Conservation (phyloP, 2,888 invertebrate genomes). For the Trichopria drosophilae region DNA sequence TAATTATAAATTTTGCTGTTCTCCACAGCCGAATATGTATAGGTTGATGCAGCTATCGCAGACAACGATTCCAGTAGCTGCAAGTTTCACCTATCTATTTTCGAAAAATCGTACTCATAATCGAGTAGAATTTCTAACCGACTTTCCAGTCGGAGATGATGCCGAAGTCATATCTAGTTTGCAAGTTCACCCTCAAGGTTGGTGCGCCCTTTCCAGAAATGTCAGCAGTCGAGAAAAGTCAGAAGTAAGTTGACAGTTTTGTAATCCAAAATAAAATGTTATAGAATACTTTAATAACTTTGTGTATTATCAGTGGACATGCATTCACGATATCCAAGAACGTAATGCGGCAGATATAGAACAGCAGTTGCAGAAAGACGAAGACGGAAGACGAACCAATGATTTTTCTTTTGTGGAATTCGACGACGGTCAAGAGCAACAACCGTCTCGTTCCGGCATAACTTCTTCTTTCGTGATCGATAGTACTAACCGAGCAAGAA, state of each 20-base stretch:
- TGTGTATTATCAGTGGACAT: constrained; percentile 75
- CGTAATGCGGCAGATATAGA: constrained; percentile 58
- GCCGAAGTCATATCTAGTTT: constrained; percentile 90
- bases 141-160: constrained; percentile 83
- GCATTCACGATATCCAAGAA: constrained; percentile 90
- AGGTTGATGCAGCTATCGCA: constrained; percentile 85
- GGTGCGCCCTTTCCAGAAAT: constrained; percentile 86
- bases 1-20: constrained; percentile 37
- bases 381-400: constrained; percentile 32
- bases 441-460: constrained; percentile 47
- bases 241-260: constrained; percentile 65
- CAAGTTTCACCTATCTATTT: constrained; percentile 81
- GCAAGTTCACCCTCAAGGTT: constrained; percentile 87
- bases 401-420: constrained; percentile 44
- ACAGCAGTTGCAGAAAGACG: constrained; percentile 46
- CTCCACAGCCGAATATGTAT: constrained; percentile 85
- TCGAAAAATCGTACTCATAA: constrained; percentile 73
- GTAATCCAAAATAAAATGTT: not conserved
- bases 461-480: constrained; percentile 51
- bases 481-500: constrained; percentile 44
- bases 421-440: constrained; percentile 41
- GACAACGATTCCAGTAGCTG: constrained; percentile 78
- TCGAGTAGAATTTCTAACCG: constrained; percentile 85
- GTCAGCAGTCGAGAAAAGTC: constrained; percentile 82
- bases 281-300: constrained; percentile 8